Base-by-base conservation (phyloP, 2,888 invertebrate species). In the Hirtodrosophila duncani region DNA sequence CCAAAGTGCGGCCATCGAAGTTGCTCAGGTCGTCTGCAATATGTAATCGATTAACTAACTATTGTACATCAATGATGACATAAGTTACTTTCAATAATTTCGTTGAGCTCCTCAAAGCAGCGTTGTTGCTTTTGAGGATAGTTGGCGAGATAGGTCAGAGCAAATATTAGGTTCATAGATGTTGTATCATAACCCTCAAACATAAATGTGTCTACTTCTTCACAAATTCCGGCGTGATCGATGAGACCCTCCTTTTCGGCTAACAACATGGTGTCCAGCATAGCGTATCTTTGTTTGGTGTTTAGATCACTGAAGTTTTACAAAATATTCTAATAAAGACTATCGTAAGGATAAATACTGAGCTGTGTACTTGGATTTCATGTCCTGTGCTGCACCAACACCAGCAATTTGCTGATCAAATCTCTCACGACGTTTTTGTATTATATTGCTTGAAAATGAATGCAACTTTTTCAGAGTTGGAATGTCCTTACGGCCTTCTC, bases 201-300 rank as follows among this genome's bases (percentile, higher is more conserved):
- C 89, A 92, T 91, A 64, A 92, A 91, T 0, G 92, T 92, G 56
- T 92, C 90, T 0, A 92, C 91, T 86, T 92, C 91, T 75, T 92
- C 91, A 49, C 91, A 87, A 5, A 92, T 88, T 34, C 89, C 89
- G 2, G 88, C 43, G 45, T 83, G 81, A 51, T 83, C 71, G 8
- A 83, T 83, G 0, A 74, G 53, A 0, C 81, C 81, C 11, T 82
- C 69, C 13, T 70, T 67, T 27, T 83, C 77, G 0, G 83, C 82
- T 3, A 59, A 64, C 2, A 83, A 51, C 0, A 83, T 37, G 0
- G 77, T 82, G 23, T 83, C 83, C 44, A 83, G 31, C 83, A 83
- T 82, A 3, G 83, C 77, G 14, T 75, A 83, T 0, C 82, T 70
- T 23, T 65, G 57, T 17, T 75, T 74, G 31, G 63, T 67, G 1